phyloP scores from a whole-genome alignment of 2,888 invertebrate species.

The Hyles lineata region DNA sequence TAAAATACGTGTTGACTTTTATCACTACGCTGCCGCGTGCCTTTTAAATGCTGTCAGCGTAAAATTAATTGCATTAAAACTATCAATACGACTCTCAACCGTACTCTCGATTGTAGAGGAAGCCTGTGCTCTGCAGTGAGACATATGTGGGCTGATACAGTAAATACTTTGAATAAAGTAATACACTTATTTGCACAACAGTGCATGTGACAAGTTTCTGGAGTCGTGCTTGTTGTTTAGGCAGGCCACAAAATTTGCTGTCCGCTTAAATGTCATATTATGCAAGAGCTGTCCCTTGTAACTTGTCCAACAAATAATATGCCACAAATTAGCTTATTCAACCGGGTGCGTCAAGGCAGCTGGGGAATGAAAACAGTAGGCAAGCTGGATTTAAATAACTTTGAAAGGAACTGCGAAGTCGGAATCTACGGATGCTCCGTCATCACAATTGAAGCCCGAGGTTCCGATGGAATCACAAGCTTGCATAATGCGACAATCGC shows the following conservation, averaged over 20 bases:
- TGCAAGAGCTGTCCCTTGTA: background rate
- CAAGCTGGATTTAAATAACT: slow-evolving; percentile 39
- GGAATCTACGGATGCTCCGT: slow-evolving; percentile 31
- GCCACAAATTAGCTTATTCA: slow-evolving; percentile 41
- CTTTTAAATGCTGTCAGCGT: background rate
- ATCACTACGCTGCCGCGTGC: too few species aligned
- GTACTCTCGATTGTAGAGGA: too few species aligned
- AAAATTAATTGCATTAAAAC: background rate
- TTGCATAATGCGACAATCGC: slow-evolving; percentile 3
- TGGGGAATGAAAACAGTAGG: slow-evolving; percentile 35
- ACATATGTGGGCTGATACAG: too few species aligned
- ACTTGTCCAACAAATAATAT: slow-evolving; percentile 17
- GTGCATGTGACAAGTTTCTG: background rate
- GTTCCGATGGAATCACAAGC: slow-evolving; percentile 1
- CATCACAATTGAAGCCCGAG: slow-evolving; percentile 33
- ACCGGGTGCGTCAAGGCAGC: slow-evolving; percentile 29
- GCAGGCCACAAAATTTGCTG: background rate
- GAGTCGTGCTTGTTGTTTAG: background rate
- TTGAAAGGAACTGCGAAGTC: slow-evolving; percentile 34
- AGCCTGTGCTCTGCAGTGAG: too few species aligned
- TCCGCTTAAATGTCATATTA: background rate
- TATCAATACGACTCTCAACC: background rate
- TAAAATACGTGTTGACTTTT: too few species aligned
- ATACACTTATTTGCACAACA: background rate
- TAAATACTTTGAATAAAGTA: background rate